These are phyloP conservation scores for Chunga burmeisteri DNA, from an alignment of 2,113 vertebrate genomes.

Conservation along the genomic window DNA sequence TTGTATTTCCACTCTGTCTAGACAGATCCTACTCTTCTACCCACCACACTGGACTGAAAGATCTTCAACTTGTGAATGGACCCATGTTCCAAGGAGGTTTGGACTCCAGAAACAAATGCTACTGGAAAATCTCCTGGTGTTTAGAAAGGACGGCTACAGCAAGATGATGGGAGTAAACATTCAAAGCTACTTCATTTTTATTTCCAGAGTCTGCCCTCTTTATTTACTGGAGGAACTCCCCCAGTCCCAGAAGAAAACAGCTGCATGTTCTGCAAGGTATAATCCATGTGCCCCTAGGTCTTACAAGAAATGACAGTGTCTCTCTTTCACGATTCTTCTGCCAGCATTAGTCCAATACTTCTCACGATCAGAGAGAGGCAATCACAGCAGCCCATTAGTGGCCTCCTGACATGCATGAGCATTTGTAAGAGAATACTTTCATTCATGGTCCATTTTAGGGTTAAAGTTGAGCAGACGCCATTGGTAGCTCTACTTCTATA, in stretches of 20 bases:
- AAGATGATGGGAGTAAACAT: background rate
- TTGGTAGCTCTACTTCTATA: background rate
- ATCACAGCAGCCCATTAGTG: background rate
- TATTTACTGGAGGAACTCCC: background rate
- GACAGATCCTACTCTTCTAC: background rate
- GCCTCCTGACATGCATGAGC: background rate
- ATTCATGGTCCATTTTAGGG: background rate
- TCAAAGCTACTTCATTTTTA: background rate
- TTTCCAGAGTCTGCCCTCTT: background rate
- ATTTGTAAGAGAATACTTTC: background rate
- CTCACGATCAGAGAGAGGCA: background rate
- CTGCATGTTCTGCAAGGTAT: background rate
- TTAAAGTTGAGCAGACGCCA: background rate
- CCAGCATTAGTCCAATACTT: background rate
- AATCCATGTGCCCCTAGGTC: background rate
- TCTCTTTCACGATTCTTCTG: background rate
- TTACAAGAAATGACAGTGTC: background rate
- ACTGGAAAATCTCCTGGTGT: background rate
- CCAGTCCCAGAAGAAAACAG: background rate
- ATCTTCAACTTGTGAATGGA: background rate
- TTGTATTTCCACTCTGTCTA: background rate
- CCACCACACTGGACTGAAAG: background rate
- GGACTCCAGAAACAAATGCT: background rate
- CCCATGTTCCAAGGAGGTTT: background rate
- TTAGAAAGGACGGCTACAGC: background rate